Evolutionary conservation across 2,888 invertebrate genomes (phyloP).

Genomic region (Trichogramma dendrolimi): DNA sequence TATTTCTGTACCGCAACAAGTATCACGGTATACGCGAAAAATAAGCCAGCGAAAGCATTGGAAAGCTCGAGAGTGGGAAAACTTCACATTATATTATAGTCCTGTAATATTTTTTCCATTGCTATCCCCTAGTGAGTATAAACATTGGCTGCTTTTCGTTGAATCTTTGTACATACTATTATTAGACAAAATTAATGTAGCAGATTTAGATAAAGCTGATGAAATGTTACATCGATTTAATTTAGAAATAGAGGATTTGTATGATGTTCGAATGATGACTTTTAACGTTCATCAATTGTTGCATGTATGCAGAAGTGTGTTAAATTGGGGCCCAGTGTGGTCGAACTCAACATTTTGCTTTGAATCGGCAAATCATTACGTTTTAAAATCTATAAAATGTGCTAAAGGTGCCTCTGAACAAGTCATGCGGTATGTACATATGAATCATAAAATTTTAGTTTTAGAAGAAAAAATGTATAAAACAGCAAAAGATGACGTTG

Average conservation of each 20-base stretch:
- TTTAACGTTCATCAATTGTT: slow-evolving; percentile 14
- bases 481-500: too few species aligned
- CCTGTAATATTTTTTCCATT: too few species aligned
- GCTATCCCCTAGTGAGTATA: too few species aligned
- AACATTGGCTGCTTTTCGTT: slow-evolving; percentile 11
- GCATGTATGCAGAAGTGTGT: slow-evolving; percentile 5
- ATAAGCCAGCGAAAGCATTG: too few species aligned
- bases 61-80: too few species aligned
- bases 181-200: slow-evolving; percentile 6
- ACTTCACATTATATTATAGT: too few species aligned
- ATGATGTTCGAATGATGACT: slow-evolving; percentile 12
- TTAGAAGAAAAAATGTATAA: too few species aligned
- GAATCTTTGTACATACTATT: slow-evolving; percentile 17
- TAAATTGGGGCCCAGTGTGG: slow-evolving; percentile 22
- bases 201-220: too few species aligned
- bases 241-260: slow-evolving; percentile 2
- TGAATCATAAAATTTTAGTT: neutral
- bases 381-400: neutral
- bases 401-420: slow-evolving; percentile 2
- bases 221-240: slow-evolving; percentile 12
- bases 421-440: slow-evolving; percentile 1
- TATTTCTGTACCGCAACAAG: neutral
- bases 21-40: too few species aligned
- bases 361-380: slow-evolving; percentile 3
- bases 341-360: slow-evolving; percentile 12